A percentile compares a stretch with the other conserved stretches of the same genome.
Conservation (phyloP, 2,888 invertebrate species). For the Pomacea canaliculata region DNA sequence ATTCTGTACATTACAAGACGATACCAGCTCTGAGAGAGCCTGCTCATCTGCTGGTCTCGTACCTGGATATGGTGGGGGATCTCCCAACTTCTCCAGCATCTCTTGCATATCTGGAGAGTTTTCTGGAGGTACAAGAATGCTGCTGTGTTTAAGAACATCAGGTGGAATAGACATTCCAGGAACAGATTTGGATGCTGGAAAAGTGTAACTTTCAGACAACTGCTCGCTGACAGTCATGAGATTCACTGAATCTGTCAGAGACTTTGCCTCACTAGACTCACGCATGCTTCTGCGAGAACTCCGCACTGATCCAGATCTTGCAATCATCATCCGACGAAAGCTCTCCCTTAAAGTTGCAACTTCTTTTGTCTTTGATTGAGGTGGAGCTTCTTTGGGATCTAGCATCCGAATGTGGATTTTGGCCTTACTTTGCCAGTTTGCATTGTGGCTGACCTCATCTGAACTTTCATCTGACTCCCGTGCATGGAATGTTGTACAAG, state of each 20-base stretch:
- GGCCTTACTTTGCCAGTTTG: slow-evolving; percentile 42
- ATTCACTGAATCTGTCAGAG: slow-evolving; percentile 6
- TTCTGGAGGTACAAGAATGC: slow-evolving; percentile 4
- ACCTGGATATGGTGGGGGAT: slow-evolving; percentile 25
- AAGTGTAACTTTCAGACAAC: neutral
- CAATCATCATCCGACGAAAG: slow-evolving; percentile 60
- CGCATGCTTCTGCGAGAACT: slow-evolving; percentile 4
- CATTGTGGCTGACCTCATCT: slow-evolving; percentile 43
- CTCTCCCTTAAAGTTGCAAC: slow-evolving; percentile 60
- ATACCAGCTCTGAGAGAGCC: neutral
- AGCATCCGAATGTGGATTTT: slow-evolving; percentile 60
- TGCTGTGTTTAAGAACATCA: slow-evolving; percentile 4
- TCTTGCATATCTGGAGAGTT: slow-evolving; percentile 29
- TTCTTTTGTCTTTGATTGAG: slow-evolving; percentile 59
- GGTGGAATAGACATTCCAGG: neutral
- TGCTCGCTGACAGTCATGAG: slow-evolving; percentile 26
- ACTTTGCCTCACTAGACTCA: slow-evolving; percentile 4
- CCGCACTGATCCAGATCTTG: slow-evolving; percentile 44
- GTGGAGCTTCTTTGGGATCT: slow-evolving; percentile 57
- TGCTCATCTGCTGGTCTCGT: neutral
- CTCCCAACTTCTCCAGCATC: slow-evolving; percentile 29
- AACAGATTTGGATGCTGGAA: neutral
- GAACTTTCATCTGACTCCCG: slow-evolving; percentile 58
- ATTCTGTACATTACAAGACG: neutral
- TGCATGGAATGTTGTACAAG: slow-evolving; percentile 57